Base-by-base conservation (phyloP, 2,113 vertebrate genomes). In the Scopus umbretta region DNA sequence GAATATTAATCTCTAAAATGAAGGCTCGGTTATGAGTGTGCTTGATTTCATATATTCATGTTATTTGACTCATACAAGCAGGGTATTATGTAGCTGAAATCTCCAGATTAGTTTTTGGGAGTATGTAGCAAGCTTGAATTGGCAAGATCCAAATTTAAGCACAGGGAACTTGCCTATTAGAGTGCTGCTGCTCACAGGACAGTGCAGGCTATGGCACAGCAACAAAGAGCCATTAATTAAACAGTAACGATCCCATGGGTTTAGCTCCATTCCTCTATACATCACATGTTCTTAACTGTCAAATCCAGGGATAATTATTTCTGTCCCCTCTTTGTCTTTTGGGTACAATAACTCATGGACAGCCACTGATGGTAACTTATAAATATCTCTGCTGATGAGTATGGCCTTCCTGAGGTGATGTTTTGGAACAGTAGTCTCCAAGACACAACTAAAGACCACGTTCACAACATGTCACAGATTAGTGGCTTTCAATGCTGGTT, bases 211-310 rank as follows among this genome's bases (percentile, higher is more conserved):
- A 95, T 85, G 95, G 95, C 96, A 97, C 96, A 88, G 95, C 97
- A 95, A 97, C 7, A 47, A 74, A 94, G 89, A 97, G 76, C 82
- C 94, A 88, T 96, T 96, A 96, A 97, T 98, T 94, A 97, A 96
- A 92, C 88, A 97, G 95, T 86, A 97, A 94, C 7, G 2, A 95
- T 96, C 94, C 96, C 96, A 96, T 58, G 96, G 78, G 91, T 95
- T 98, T 95, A 95, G 93, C 86, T 94, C 94, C 92, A 93, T 96
- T 97, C 90, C 86, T 96, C 96, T 92, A 95, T 96, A 97, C 74
- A 90, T 95, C 95, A 96, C 96, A 95, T 79, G 91, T 92, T 95
- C 95, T 90, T 76, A 80, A 96, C 82, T 95, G 92, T 91, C 95
- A 97, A 87, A 97, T 97, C 96, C 93, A 97, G 95, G 80, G 78